phyloP scores from a whole-genome alignment of 2,113 vertebrate species.

The Pluvialis apricaria region DNA sequence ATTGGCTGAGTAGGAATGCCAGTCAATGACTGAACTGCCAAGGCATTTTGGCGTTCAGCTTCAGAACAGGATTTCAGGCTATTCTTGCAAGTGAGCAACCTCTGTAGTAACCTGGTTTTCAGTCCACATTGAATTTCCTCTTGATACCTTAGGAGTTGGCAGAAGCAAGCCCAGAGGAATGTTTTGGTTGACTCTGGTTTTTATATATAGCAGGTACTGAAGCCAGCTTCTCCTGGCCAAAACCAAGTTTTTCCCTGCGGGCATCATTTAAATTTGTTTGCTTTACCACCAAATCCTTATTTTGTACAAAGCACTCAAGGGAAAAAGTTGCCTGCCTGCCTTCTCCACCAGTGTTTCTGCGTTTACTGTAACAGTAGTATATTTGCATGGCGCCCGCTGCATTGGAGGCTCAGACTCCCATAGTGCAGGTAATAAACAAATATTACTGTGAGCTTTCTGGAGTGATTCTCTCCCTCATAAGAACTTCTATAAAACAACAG shows the following conservation, averaged over 20 bases:
- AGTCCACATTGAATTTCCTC: background rate
- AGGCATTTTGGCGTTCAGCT: background rate
- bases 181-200: constrained; percentile 36
- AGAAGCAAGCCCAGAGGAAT: constrained; percentile 18
- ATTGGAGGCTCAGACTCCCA: background rate
- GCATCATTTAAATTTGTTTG: constrained; percentile 51
- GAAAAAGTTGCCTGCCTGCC: background rate
- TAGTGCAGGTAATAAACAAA: constrained; percentile 35
- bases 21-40: constrained; percentile 26
- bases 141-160: background rate
- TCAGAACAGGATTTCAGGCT: background rate
- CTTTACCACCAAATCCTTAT: constrained; percentile 55
- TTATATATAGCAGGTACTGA: background rate
- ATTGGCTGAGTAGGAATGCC: background rate
- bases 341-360: background rate
- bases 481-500: constrained; percentile 15
- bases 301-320: constrained; percentile 7
- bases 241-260: constrained; percentile 23
- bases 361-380: background rate
- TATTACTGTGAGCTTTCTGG: constrained; percentile 5
- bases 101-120: constrained; percentile 4
- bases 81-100: background rate
- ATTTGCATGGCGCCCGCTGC: constrained; percentile 21
- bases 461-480: background rate
- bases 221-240: constrained; percentile 42